Conservation (phyloP, 2,888 invertebrate genomes). For the Caenorhabditis sp. region DNA sequence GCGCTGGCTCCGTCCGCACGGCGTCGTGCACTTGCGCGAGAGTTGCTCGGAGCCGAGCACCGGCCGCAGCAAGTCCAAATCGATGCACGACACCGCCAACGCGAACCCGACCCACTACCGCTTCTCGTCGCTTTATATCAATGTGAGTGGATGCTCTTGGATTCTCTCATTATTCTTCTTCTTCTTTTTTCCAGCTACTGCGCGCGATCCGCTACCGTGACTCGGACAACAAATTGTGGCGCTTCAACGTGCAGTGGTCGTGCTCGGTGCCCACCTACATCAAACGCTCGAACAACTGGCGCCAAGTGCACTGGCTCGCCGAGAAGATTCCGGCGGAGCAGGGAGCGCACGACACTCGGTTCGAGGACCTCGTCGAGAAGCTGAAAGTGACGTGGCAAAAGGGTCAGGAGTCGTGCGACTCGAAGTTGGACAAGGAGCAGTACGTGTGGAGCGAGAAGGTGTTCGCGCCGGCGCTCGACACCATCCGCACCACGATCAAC, state of each 20-base stretch:
- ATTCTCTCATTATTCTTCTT: neutral
- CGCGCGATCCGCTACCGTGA: constrained; percentile 68
- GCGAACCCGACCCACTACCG: constrained; percentile 78
- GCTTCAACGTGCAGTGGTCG: constrained; percentile 77
- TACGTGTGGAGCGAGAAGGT: constrained; percentile 69
- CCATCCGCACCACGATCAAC: constrained; percentile 54
- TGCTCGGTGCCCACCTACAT: constrained; percentile 78
- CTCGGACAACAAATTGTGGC: constrained; percentile 69
- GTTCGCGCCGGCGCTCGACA: constrained; percentile 58
- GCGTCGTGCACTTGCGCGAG: constrained; percentile 82
- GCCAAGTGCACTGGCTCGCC: constrained; percentile 78
- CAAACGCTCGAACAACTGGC: constrained; percentile 74
- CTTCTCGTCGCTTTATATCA: constrained; percentile 76
- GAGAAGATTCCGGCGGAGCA: constrained; percentile 72
- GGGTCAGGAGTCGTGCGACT: constrained; percentile 70
- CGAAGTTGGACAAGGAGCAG: constrained; percentile 68
- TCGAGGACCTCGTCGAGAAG: constrained; percentile 58
- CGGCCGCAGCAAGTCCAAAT: constrained; percentile 69
- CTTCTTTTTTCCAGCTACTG: constrained; percentile 52
- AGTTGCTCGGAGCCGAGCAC: constrained; percentile 82
- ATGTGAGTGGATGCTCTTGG: constrained; percentile 50
- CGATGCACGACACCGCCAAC: constrained; percentile 67
- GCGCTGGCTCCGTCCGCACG: constrained; percentile 81
- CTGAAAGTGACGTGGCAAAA: constrained; percentile 66
- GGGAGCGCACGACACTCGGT: constrained; percentile 54